Percentiles rank a stretch among this genome's conserved stretches.
These are phyloP conservation scores for Abscondita cerata DNA, from an alignment of 2,888 invertebrate species.

Conservation along the genomic window DNA sequence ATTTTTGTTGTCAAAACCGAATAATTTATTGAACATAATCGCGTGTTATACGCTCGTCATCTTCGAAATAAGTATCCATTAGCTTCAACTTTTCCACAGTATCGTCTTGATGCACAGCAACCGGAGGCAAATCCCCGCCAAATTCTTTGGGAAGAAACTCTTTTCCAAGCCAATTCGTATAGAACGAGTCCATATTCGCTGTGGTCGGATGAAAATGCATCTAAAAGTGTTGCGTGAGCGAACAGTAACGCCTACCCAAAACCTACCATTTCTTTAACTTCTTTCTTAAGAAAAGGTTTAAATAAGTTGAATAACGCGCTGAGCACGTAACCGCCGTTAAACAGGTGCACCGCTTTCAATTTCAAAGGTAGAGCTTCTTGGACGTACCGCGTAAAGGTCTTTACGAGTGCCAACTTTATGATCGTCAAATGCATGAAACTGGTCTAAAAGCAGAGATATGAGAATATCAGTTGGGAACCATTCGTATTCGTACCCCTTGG, in stretches of 20 bases:
- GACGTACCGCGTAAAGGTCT: conserved; percentile 70
- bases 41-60: conserved; percentile 47
- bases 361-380: conserved; percentile 74
- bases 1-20: no score
- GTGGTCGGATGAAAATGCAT: conserved; percentile 67
- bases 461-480: conserved; percentile 42
- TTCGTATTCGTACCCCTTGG: conserved; percentile 62
- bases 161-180: conserved; percentile 63
- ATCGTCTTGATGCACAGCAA: conserved; percentile 34
- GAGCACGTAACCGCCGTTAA: conserved; percentile 64
- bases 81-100: conserved; percentile 44
- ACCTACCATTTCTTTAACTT: conserved; percentile 17
- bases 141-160: conserved; percentile 67
- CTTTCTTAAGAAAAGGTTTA: conserved; percentile 65
- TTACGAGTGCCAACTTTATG: conserved; percentile 54
- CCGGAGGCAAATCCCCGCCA: conserved; percentile 64
- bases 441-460: conserved; percentile 3
- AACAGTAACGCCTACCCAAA: not conserved
- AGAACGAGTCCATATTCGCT: conserved; percentile 64
- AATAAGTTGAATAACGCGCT: conserved; percentile 59
- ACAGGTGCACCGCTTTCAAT: conserved; percentile 70
- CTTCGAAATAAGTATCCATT: conserved; percentile 41
- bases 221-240: conserved; percentile 50
- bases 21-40: conserved; percentile 19
- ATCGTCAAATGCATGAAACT: conserved; percentile 45